Percentiles rank a stretch among this genome's conserved stretches.
These are phyloP conservation scores for Byasa hedistus DNA, from an alignment of 2,888 invertebrate species.

Conservation along the genomic window DNA sequence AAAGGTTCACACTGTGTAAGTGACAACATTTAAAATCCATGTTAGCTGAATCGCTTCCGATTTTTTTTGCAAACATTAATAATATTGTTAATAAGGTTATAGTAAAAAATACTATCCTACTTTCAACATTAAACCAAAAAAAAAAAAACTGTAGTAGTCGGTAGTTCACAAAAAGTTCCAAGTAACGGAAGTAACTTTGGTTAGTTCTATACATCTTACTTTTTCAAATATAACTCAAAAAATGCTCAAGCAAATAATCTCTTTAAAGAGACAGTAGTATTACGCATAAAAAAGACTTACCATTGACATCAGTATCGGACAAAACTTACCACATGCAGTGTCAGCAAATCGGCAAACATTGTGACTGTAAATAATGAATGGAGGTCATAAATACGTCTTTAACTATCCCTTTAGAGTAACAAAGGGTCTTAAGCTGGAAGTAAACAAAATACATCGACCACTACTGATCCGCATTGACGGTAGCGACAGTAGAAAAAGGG, in stretches of 20 bases:
- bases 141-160: too few relatives aligned
- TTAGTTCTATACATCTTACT: too few relatives aligned
- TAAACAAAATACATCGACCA: slow-evolving; percentile 5
- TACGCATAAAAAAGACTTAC: not conserved
- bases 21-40: slow-evolving; percentile 15
- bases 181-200: too few relatives aligned
- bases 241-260: too few relatives aligned
- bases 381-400: slow-evolving; percentile 43
- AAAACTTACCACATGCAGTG: slow-evolving; percentile 50
- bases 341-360: slow-evolving; percentile 56
- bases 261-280: too few relatives aligned
- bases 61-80: slow-evolving; percentile 4
- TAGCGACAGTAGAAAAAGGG: not conserved
- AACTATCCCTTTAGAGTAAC: slow-evolving; percentile 32
- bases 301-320: not conserved
- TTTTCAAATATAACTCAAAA: too few relatives aligned
- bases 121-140: too few relatives aligned
- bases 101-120: too few relatives aligned
- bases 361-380: slow-evolving; percentile 48
- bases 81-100: not conserved
- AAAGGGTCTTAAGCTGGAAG: slow-evolving; percentile 3
- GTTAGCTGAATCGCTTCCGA: slow-evolving; percentile 18
- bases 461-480: slow-evolving; percentile 30
- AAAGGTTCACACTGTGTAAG: slow-evolving; percentile 32
- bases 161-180: too few relatives aligned